Evolutionary conservation across 2,888 invertebrate genomes (phyloP).

Genomic region (Watsonalla binaria): DNA sequence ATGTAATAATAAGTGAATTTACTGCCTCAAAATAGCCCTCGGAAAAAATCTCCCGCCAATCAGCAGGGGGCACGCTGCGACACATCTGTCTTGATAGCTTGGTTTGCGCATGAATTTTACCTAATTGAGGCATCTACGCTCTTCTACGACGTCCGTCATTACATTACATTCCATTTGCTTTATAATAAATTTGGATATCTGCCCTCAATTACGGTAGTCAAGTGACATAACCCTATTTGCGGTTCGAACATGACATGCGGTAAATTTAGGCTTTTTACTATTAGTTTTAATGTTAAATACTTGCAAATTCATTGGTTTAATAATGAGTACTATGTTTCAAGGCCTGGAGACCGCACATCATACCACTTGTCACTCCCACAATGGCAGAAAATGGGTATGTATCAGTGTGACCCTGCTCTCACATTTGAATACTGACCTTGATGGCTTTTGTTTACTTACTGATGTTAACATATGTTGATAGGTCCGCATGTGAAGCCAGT

Average conservation of each 20-base stretch:
- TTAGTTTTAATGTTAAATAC: conserved; percentile 33
- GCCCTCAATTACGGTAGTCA: conserved; percentile 63
- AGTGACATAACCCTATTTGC: conserved; percentile 78
- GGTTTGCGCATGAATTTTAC: conserved; percentile 30
- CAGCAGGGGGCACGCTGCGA: conserved; percentile 74
- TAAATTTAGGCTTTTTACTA: conserved; percentile 56
- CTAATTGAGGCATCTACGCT: conserved; percentile 19
- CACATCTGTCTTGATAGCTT: conserved; percentile 34
- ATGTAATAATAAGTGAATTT: conserved; percentile 23
- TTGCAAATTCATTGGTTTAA: conserved; percentile 20
- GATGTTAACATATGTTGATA: conserved; percentile 40
- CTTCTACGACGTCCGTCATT: conserved; percentile 25
- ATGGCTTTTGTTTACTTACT: conserved; percentile 54
- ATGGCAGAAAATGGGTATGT: conserved; percentile 74
- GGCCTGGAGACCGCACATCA: conserved; percentile 40
- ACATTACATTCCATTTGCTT: conserved; percentile 26
- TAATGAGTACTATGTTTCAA: conserved; percentile 47
- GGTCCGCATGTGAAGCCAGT: conserved; percentile 57
- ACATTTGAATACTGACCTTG: conserved; percentile 49
- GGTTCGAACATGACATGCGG: conserved; percentile 74
- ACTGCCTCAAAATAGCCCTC: conserved; percentile 38
- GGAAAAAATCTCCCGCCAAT: conserved; percentile 73
- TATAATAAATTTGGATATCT: conserved; percentile 43
- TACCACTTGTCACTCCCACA: conserved; percentile 43
- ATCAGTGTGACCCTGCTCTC: conserved; percentile 29